A percentile compares a stretch with the other conserved stretches of the same genome.
Evolutionary conservation across 2,797 vertebrate genomes (phyloP).

Genomic region (Emys orbicularis): DNA sequence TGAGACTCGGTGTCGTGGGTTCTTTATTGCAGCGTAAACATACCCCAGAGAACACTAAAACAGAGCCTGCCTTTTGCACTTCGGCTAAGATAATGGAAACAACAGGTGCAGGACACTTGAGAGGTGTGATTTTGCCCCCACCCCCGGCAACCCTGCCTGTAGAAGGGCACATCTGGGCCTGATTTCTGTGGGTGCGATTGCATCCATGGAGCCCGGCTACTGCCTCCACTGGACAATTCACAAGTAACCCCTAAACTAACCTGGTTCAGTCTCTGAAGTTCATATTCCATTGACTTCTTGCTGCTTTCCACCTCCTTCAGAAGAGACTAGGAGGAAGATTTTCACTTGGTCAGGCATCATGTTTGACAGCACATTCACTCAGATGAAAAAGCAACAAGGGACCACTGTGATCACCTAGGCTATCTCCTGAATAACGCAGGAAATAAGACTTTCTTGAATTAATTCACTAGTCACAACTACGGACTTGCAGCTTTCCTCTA

Average conservation of each 20-base stretch:
- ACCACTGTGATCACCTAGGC: background rate
- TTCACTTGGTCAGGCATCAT: background rate
- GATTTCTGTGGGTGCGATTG: too few species aligned
- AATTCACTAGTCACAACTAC: background rate
- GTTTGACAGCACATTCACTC: accelerated
- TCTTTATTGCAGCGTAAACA: background rate
- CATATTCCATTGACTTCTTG: constrained; percentile 89
- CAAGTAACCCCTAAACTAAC: constrained; percentile 68
- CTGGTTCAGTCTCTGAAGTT: constrained; percentile 89
- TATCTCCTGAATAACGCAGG: background rate
- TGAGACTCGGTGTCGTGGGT: background rate
- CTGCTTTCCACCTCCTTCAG: constrained; percentile 88
- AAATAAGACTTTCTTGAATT: background rate
- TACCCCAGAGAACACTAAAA: background rate
- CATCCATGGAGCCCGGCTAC: background rate
- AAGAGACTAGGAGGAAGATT: constrained; percentile 78
- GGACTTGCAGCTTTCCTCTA: background rate
- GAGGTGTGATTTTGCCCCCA: background rate
- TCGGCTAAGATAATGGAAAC: background rate
- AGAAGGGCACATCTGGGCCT: too few species aligned
- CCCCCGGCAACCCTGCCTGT: too few species aligned
- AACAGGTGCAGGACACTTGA: background rate
- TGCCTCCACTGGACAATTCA: background rate
- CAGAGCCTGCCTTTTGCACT: background rate
- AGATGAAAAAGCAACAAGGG: background rate